A percentile compares a stretch with the other conserved stretches of the same genome.
Evolutionary conservation across 2,113 vertebrate genomes (phyloP).

Genomic region (Bucco capensis): DNA sequence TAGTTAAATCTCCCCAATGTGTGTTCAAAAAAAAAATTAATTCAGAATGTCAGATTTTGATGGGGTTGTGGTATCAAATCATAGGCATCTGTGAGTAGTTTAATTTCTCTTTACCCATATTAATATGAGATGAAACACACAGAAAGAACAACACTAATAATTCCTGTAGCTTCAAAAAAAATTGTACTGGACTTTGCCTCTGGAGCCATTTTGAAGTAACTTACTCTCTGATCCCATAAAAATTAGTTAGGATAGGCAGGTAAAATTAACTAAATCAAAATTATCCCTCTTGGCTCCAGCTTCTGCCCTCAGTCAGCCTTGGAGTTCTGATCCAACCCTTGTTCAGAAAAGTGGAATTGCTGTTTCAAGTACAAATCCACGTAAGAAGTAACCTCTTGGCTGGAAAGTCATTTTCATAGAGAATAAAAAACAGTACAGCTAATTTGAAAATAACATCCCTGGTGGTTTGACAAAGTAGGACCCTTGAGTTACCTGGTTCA

Average conservation of each 20-base stretch:
- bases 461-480: not conserved
- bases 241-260: not conserved
- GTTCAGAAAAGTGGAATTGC: not conserved
- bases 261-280: not conserved
- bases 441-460: not conserved
- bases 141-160: not conserved
- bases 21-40: constrained; percentile 9
- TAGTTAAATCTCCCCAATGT: not conserved
- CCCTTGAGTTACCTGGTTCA: not conserved
- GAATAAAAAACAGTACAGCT: not conserved
- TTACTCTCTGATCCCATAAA: not conserved
- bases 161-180: not conserved
- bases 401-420: not conserved
- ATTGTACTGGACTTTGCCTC: not conserved
- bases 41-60: constrained; percentile 3
- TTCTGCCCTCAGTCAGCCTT: not conserved
- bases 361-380: not conserved
- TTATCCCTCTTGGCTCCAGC: not conserved
- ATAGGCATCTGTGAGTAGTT: not conserved
- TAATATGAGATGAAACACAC: not conserved
- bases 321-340: not conserved
- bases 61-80: not conserved
- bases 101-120: not conserved
- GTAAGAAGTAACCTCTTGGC: not conserved
- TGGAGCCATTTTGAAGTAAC: not conserved